Base-by-base conservation (phyloP, 2,888 invertebrate species). In the Pterostichus madidus region DNA sequence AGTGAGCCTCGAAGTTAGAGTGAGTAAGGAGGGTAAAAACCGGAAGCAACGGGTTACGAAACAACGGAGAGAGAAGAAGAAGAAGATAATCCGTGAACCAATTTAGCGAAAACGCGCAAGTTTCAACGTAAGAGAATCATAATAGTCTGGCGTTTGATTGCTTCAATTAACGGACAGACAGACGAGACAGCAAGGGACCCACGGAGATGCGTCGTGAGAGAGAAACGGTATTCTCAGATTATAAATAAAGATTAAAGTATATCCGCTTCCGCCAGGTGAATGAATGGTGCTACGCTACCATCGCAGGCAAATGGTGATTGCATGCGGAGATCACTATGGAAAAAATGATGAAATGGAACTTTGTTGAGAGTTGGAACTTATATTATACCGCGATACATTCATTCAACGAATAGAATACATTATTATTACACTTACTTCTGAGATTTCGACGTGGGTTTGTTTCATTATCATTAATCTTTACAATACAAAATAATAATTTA, bases 61-160 rank as follows among this genome's bases (percentile, higher is more conserved):
- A 59, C 44, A 78, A 44, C 52, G 78, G 39, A 61, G 32, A 39
- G 78, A 71, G 68, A 61, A 71, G 68, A 71, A 71, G 68, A 78
- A 59, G 61, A 78, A 78, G 78, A 78, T 78, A 78, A 78, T 78
- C 78, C 56, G 78, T 44, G 59, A 78, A 78, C 78, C 78, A 78
- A 78, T 78, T 78, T 78, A 78, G 78, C 78, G 78, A 56, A 61
- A 78, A 78, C 78, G 78, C 49, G 75, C 75, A 52, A 75, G 75
- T 52, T 75, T 32, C 53, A 75, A 52, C 68, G 64, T 71, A 71
- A 75, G 44, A 78, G 78, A 78, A 78, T 78, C 59, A 78, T 78
- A 78, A 78, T 78, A 46, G 61, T 59, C 52, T 59, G 78, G 78
- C 78, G 61, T 78, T 78, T 78, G 78, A 78, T 78, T 78, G 78